Evolutionary conservation across 2,113 vertebrate species (phyloP).

Genomic region (Trichomycterus rosablanca): DNA sequence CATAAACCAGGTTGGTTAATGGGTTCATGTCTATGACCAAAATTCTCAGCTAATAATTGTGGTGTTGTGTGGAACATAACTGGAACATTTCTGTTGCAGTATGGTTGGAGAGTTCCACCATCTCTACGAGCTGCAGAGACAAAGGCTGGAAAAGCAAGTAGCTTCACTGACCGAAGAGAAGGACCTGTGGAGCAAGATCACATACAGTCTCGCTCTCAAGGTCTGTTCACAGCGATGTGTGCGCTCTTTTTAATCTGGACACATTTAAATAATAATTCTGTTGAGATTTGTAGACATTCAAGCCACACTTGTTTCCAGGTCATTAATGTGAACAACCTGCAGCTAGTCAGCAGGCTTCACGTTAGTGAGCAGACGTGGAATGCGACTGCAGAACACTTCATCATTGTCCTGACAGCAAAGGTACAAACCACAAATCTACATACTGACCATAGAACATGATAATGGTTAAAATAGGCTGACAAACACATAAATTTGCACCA

Average conservation of each 20-base stretch:
- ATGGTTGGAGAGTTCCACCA: constrained; percentile 76
- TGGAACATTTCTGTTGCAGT: constrained; percentile 51
- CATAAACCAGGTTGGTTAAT: too few species aligned
- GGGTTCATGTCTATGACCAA: too few species aligned
- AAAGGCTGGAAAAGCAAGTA: constrained; percentile 71
- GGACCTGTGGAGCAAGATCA: constrained; percentile 73
- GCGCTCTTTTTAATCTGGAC: neutral
- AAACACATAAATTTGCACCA: constrained; percentile 35
- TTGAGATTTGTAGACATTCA: neutral
- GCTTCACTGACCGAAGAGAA: constrained; percentile 67
- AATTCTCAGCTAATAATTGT: neutral
- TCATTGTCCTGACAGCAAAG: constrained; percentile 62
- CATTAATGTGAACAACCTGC: constrained; percentile 72
- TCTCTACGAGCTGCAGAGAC: constrained; percentile 76
- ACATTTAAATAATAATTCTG: neutral
- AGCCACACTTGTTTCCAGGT: constrained; percentile 62
- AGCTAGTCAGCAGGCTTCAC: constrained; percentile 66
- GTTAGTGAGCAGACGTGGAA: constrained; percentile 72
- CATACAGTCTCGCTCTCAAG: constrained; percentile 72
- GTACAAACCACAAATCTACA: constrained; percentile 45
- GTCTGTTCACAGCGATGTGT: too few species aligned
- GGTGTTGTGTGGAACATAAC: too few species aligned
- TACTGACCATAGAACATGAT: too few species aligned
- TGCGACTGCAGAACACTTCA: constrained; percentile 67
- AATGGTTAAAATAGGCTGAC: too few species aligned